These are phyloP conservation scores for Chrysina gloriosa DNA, from an alignment of 2,888 invertebrate species.

Conservation along the genomic window DNA sequence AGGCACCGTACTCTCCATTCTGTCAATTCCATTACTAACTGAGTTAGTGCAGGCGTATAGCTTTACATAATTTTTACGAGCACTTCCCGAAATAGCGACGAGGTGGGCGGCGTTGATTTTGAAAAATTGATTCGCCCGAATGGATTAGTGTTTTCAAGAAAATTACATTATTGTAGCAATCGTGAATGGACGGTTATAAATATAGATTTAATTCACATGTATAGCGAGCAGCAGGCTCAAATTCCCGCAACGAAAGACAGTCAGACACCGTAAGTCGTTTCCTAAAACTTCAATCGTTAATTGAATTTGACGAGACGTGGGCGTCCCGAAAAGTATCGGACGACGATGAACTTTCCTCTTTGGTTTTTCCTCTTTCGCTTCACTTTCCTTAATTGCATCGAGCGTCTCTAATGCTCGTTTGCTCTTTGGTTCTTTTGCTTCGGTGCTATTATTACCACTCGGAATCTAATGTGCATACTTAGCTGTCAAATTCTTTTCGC, in stretches of 20 bases:
- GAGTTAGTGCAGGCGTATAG: neutral
- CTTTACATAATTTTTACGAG: neutral
- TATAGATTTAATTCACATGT: slow-evolving; percentile 7
- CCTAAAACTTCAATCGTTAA: slow-evolving; percentile 30
- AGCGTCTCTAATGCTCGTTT: slow-evolving; percentile 17
- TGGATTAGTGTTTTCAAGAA: slow-evolving; percentile 19
- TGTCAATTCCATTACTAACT: neutral
- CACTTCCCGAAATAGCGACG: neutral
- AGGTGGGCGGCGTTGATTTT: slow-evolving; percentile 4
- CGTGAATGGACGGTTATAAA: slow-evolving; percentile 25
- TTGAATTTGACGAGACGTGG: slow-evolving; percentile 35
- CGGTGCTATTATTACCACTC: neutral
- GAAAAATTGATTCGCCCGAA: slow-evolving; percentile 15
- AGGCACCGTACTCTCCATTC: neutral
- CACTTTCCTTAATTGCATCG: slow-evolving; percentile 31
- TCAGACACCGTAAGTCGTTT: neutral
- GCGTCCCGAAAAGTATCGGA: slow-evolving; percentile 19
- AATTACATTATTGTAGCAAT: slow-evolving; percentile 6
- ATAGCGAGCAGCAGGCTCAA: neutral
- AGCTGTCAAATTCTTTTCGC: neutral
- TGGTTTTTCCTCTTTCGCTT: neutral
- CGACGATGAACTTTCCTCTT: slow-evolving; percentile 1
- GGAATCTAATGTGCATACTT: neutral
- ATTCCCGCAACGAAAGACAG: neutral
- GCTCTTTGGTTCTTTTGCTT: neutral